Evolutionary conservation across 2,797 vertebrate genomes (phyloP), one percentile per base, ranked within the genome.

Genomic region (Parotocinclus haroldoi): DNA sequence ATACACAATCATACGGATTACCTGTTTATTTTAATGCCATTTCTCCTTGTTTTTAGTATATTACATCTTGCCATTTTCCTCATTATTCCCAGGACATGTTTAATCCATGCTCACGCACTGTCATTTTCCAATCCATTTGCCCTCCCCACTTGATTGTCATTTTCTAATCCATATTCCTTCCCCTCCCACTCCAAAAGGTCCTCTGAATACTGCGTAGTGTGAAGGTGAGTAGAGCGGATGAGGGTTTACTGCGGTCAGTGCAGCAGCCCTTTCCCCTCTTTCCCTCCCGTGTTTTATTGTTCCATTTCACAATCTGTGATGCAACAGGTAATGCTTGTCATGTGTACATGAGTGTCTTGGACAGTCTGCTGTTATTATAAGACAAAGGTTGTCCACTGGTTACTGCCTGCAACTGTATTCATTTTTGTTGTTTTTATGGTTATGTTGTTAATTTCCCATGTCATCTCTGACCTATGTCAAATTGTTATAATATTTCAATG

Each of bases 211-310:
- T 81, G 80, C 75, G 12, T 73, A 72, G 76, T 56, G 66, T 49
- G 70, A 87, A 86, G 89, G 90, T 91, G 88, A 90, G 90, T 90
- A 71, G 56, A 57, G 58, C 54, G 50, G 58, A 70, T 53, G 39
- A 55, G 42, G 63, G 50, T 57, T 69, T 70, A 65, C 53, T 52
- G 62, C 68, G 68, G 38, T 64, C 80, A 66, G 57, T 81, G 77
- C 51, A 60, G 17, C 58, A 60, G 62, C 56, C 72, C 51, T 66
- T 12, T 56, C 52, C 9, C 60, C 9, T 59, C n/a, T 53, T 17
- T 55, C 2, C 68, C 16, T 12, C 36, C 7, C 27, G 7, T 49
- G 13, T 75, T 49, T 50, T 44, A 42, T 58, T 48, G 11, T 48
- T 48, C 7, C 9, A 51, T 56, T 65, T 56, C 9, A 13, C 11